Evolutionary conservation across 2,888 invertebrate genomes (phyloP), one percentile per base, ranked within the genome.

Genomic region (Coelopa pilipes): DNA sequence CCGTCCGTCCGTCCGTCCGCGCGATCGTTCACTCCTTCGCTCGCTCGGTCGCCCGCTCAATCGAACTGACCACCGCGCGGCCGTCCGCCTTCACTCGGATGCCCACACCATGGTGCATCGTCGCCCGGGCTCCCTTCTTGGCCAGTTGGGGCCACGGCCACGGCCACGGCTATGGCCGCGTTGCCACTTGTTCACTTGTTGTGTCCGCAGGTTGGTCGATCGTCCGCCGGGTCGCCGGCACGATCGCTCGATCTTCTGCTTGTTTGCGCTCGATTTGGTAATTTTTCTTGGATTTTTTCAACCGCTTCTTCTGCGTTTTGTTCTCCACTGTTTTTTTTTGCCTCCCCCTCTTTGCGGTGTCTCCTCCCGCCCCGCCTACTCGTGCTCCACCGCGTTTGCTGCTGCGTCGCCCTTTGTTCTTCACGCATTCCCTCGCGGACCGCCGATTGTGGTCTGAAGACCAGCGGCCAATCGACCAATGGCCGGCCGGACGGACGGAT

Each of bases 381-480:
- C n/a, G n/a, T n/a, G n/a, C n/a, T n/a, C n/a, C n/a, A n/a, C n/a
- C n/a, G n/a, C n/a, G n/a, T 7, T 17, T 55, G 1, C 11, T 17
- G 55, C 11, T 55, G 55, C 11, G 24, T 21, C 47, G 17, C 53
- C 71, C 65, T 70, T 71, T 71, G 71, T 71, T 71, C 71, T 71
- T 55, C 73, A 83, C 82, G 83, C 85, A 83, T 84, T 85, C 81
- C 83, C 83, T 85, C 82, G 82, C 80, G 80, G 82, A 79, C 78
- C 81, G 79, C 78, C 81, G 79, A 82, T 84, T 84, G 83, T 85
- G 84, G 79, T 79, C 78, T 78, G 78, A 76, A 76, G 74, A 77
- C 74, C 19, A 70, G 47, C 19, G 70, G 47, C 34, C 34, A 7
- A 34, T 77, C 74, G 76, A 76, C 74, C 75, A 72, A 74, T 78